phyloP scores from a whole-genome alignment of 1,140 invertebrate species.

The Melanaphis sacchari region DNA sequence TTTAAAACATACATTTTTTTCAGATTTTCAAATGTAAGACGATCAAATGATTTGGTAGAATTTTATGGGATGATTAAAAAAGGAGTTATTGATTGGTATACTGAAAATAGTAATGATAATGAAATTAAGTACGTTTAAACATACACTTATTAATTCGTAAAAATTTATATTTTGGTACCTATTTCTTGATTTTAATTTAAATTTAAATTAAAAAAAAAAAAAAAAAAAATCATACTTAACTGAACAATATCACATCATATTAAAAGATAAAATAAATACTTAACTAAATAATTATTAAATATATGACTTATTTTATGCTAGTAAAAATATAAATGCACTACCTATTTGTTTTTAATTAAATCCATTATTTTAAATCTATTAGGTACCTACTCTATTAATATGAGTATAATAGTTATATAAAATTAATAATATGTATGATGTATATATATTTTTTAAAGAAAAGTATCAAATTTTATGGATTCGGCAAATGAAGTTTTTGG shows the following conservation, averaged over 20 bases:
- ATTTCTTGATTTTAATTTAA: neutral
- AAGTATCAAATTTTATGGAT: neutral
- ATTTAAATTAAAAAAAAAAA: too few relatives aligned
- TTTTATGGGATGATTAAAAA: neutral
- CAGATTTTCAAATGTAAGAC: neutral
- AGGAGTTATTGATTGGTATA: neutral
- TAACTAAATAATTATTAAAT: too few relatives aligned
- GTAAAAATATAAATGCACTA: neutral
- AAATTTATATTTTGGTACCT: neutral
- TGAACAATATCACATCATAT: too few relatives aligned
- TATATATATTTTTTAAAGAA: neutral
- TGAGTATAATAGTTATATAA: neutral
- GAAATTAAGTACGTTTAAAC: neutral
- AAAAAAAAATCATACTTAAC: neutral
- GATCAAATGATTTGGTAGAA: neutral
- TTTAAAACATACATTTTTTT: neutral
- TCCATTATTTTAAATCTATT: too few relatives aligned
- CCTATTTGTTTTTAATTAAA: neutral
- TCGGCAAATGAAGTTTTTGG: neutral
- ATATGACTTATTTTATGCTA: neutral
- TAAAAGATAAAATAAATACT: neutral
- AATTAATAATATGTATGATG: neutral
- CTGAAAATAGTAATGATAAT: neutral
- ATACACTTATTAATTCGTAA: neutral
- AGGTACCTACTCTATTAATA: too few relatives aligned